Evolutionary conservation across 2,797 vertebrate species (phyloP), one percentile per base, ranked within the genome.

Genomic region (Loriculus beryllinus): DNA sequence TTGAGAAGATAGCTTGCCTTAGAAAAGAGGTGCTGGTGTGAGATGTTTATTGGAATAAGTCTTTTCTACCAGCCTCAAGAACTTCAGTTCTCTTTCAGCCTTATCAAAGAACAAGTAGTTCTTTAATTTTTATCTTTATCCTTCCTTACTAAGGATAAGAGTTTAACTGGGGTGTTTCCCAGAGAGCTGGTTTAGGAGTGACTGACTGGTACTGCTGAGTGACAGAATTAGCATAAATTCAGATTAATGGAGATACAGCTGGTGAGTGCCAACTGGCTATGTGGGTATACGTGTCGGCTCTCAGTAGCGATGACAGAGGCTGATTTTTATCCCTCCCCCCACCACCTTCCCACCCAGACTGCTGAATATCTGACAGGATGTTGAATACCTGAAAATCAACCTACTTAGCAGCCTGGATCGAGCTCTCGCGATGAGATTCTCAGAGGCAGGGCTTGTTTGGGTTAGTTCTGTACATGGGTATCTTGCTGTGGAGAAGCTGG

Each of bases 181-280:
- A 91, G 89, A 52, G 65, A 90, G 85, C 82, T 91, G 87, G 76
- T 94, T 94, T 91, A 22, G 19, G 79, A 91, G 77, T 78, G 92
- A 85, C 48, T 91, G 92, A n/a, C 64, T 88, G 65, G 69, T 91
- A 79, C 92, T 77, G 90, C 77, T 82, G 92, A 97, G 87, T 95
- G 94, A 95, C 89, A 95, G 86, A 92, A 93, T 92, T 93, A 95
- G 63, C 87, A 86, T 94, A 52, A 91, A 86, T 92, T 92, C 91
- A 88, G 93, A 83, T 91, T 71, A 86, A 68, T 64, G 74, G 59
- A 71, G 92, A 80, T 95, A 86, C 0, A 52, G 80, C n/a, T 91
- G 87, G 82, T 52, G 86, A 33, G 63, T 92, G 93, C 92, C 95
- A 96, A 74, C 79, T 86, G 91, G 65, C 91, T 88, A 2, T 15